Percentiles rank a stretch among this genome's conserved stretches.
These are phyloP conservation scores for Coptodon rendalli DNA, from an alignment of 2,113 vertebrate species.

Conservation along the genomic window DNA sequence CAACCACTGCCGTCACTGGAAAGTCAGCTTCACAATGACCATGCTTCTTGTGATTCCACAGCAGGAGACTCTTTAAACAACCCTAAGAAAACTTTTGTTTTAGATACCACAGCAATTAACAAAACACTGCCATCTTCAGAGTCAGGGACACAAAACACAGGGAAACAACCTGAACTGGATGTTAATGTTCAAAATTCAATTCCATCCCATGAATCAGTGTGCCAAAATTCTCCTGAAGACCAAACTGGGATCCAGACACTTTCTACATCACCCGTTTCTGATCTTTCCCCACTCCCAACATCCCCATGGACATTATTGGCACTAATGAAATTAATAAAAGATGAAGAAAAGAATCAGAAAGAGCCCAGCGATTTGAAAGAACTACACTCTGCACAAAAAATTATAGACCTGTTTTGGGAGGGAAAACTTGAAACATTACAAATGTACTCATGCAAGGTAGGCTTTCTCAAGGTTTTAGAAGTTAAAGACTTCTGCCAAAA, in stretches of 20 bases:
- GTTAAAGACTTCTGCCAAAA: neutral
- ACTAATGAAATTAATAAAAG: neutral
- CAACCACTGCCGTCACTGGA: constrained; percentile 36
- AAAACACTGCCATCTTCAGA: neutral
- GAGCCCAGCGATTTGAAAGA: neutral
- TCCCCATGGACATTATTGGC: constrained; percentile 1
- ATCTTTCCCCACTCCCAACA: constrained; percentile 11
- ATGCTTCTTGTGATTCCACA: neutral
- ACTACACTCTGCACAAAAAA: neutral
- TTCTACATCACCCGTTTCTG: neutral
- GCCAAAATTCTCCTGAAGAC: neutral
- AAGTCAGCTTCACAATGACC: neutral
- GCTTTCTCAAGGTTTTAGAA: neutral
- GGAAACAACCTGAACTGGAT: neutral
- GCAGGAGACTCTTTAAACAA: neutral
- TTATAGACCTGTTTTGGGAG: constrained; percentile 29
- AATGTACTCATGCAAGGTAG: neutral
- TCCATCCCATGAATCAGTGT: neutral
- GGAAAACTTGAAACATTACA: neutral
- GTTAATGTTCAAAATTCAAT: neutral
- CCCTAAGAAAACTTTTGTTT: neutral
- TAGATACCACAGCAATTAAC: neutral
- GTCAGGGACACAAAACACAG: neutral
- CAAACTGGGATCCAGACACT: neutral
- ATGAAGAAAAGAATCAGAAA: neutral